Base-by-base conservation (phyloP, 2,113 vertebrate genomes). In the Pholis gunnellus region DNA sequence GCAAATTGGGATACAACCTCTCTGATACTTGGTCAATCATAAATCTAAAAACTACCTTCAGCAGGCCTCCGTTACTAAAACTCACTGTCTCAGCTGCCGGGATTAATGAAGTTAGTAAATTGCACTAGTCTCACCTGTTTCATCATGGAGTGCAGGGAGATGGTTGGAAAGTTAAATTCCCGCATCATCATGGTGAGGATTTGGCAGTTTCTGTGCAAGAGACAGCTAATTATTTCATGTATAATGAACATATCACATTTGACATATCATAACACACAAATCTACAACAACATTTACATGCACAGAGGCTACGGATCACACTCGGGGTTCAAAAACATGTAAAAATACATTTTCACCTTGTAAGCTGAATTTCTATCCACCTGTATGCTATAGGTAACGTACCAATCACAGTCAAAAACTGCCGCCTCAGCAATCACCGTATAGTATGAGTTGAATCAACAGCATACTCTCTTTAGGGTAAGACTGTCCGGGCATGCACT, bases 71-170 rank as follows among this genome's bases (percentile, higher is more conserved):
- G 6, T 18, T 14, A n/a, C 66, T 52, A 17, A 65, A 42, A 38
- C 13, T 1, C n/a, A 38, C 15, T 14, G 5, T n/a, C n/a, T 52
- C 50, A 9, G 44, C 44, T 46, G 44, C 44, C 44, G 11, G 36
- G 9, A 57, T 13, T 20, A 6, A n/a, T 66, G 1, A 56, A 50
- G 15, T 52, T 22, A 63, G 20, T 44, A 2, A 44, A 13, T 59
- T 5, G 50, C 56, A 15, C 10, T 0, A 38, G 2, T 59, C 78
- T 82, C 83, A 97, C 98, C 96, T 99, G 98, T 44, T 99, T 99
- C 98, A 99, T 98, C 97, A 97, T 98, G 50, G 98, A 99, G 63
- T 99, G 98, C 69, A 99, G 94, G 0, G 96, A 96, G 40, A 99
- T 94, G 0, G 97, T 93, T 0, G 96, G 97, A 52, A 99, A 99